A percentile compares a stretch with the other conserved stretches of the same genome.
These are phyloP conservation scores for Drosophila parthenogenetica DNA, from an alignment of 2,888 invertebrate species.

Conservation along the genomic window DNA sequence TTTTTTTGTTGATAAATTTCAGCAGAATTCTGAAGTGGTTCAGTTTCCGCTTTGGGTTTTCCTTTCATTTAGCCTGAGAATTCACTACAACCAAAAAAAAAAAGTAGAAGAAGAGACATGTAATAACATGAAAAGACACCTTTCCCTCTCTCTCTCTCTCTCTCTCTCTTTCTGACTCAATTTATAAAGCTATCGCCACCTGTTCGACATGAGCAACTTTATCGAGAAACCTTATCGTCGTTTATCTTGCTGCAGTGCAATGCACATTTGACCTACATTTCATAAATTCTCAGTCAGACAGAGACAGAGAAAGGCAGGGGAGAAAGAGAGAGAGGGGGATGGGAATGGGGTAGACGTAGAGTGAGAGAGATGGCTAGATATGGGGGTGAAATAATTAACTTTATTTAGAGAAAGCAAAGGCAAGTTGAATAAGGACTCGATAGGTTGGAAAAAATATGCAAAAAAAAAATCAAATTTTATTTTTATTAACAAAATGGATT, in stretches of 20 bases:
- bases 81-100: slow-evolving; percentile 1
- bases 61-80: slow-evolving; percentile 21
- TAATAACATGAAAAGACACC: slow-evolving; percentile 6
- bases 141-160: not conserved
- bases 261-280: slow-evolving; percentile 74
- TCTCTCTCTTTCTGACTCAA: not conserved
- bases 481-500: no score
- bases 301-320: not conserved
- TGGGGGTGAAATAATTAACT: slow-evolving; percentile 13
- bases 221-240: slow-evolving; percentile 45
- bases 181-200: slow-evolving; percentile 5
- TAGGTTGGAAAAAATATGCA: no score
- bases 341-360: no score
- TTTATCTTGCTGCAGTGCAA: slow-evolving; percentile 50
- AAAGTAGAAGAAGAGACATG: slow-evolving; percentile 3
- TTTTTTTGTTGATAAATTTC: slow-evolving; percentile 51
- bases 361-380: no score
- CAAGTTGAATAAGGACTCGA: no score
- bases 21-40: slow-evolving; percentile 46
- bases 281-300: slow-evolving; percentile 36
- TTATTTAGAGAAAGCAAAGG: not conserved
- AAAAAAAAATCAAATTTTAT: no score
- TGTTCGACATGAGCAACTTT: slow-evolving; percentile 29
- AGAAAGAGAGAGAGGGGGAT: not conserved
- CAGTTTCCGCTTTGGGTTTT: slow-evolving; percentile 33